Conservation (phyloP, 2,888 invertebrate species). For the Acanthopleura granulata region DNA sequence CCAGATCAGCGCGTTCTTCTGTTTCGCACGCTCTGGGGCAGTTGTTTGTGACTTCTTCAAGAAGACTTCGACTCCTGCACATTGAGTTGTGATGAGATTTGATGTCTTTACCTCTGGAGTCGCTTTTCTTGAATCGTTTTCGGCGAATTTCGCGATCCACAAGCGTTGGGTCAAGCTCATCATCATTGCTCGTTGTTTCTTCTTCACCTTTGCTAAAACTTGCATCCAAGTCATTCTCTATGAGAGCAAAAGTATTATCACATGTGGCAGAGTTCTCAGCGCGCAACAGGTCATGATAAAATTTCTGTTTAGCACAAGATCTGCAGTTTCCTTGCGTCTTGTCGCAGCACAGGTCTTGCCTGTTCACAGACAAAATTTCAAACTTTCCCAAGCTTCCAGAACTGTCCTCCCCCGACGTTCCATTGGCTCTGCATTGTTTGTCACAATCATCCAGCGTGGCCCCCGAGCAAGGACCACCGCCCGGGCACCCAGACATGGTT, state of each 20-base stretch:
- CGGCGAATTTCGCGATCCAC: background rate
- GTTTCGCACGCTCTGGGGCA: background rate
- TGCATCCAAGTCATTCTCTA: background rate
- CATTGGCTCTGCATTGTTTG: background rate
- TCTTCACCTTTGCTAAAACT: slow-evolving; percentile 13
- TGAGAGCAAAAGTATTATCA: background rate
- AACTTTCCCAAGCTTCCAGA: background rate
- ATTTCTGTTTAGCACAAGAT: background rate
- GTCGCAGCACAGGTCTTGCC: background rate
- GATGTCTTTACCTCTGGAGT: background rate
- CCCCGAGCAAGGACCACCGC: background rate
- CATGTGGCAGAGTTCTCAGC: background rate
- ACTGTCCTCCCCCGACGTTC: slow-evolving; percentile 8
- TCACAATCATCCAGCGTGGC: background rate
- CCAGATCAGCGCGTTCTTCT: background rate
- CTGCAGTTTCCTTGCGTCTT: too few species aligned
- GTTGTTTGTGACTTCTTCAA: background rate
- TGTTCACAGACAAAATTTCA: background rate
- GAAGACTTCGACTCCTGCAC: background rate
- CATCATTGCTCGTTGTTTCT: slow-evolving; percentile 16
- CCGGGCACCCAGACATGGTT: background rate
- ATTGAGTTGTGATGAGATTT: background rate
- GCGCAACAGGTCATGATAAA: background rate
- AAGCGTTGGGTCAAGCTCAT: background rate
- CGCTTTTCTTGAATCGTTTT: background rate